Evolutionary conservation across 2,113 vertebrate species (phyloP).

Genomic region (Nansenia antarctica): DNA sequence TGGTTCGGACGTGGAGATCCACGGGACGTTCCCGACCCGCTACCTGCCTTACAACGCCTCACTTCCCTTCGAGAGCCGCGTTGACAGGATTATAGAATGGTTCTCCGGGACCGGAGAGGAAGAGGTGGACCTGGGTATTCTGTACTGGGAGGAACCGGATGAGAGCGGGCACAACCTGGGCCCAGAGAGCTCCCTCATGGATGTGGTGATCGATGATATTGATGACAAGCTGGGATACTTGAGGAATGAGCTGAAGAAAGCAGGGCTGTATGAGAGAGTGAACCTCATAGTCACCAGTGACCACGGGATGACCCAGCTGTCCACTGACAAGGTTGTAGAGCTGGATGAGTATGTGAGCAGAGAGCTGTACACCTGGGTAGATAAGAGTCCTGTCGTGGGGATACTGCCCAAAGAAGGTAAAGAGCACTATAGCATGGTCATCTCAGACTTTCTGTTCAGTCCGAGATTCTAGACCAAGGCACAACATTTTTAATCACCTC

Average conservation of each 20-base stretch:
- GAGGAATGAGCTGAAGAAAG: conserved; percentile 74
- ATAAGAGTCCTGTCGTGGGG: conserved; percentile 84
- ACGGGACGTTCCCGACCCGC: conserved; percentile 73
- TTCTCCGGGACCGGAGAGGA: conserved; percentile 78
- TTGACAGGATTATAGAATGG: conserved; percentile 82
- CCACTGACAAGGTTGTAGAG: conserved; percentile 81
- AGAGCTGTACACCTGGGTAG: conserved; percentile 82
- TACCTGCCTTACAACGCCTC: conserved; percentile 85
- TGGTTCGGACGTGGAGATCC: conserved; percentile 87
- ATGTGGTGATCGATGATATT: conserved; percentile 74
- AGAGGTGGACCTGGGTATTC: conserved; percentile 83
- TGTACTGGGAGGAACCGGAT: conserved; percentile 94
- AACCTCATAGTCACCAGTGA: conserved; percentile 92
- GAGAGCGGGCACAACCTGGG: conserved; percentile 82
- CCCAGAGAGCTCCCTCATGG: conserved; percentile 84
- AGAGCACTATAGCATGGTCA: too few species aligned
- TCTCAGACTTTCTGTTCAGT: too few species aligned
- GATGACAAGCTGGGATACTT: conserved; percentile 88
- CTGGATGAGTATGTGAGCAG: conserved; percentile 83
- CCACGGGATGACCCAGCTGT: conserved; percentile 89
- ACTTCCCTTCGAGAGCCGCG: conserved; percentile 80
- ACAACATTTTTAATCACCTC: too few species aligned
- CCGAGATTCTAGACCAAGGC: too few species aligned
- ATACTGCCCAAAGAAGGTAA: conserved; percentile 89
- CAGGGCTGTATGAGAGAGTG: conserved; percentile 75